These are phyloP conservation scores for Siniperca scherzeri DNA, from an alignment of 2,797 vertebrate species.

Conservation along the genomic window DNA sequence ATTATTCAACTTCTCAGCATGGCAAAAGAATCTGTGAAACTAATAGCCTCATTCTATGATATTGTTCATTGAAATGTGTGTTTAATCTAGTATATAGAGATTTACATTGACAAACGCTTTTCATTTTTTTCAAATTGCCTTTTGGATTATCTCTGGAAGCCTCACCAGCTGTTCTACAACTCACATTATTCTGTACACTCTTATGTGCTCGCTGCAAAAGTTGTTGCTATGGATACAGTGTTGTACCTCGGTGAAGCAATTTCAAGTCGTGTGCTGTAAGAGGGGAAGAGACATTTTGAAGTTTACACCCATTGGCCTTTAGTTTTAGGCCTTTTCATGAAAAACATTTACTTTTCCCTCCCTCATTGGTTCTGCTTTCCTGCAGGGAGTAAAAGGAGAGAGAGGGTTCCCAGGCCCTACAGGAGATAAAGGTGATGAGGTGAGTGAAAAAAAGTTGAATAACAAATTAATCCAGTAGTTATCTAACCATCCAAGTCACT, in stretches of 20 bases:
- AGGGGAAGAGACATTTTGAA: conserved; percentile 62
- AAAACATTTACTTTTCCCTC: conserved; percentile 52
- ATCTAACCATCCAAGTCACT: conserved; percentile 45
- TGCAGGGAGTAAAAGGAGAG: conserved; percentile 96
- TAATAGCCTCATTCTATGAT: conserved; percentile 8
- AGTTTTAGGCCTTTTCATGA: conserved; percentile 54
- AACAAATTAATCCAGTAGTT: conserved; percentile 59
- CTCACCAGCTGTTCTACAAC: conserved; percentile 58
- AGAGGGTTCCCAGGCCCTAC: conserved; percentile 92
- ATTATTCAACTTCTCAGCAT: conserved; percentile 20
- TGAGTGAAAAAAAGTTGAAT: conserved; percentile 77
- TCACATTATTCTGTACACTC: conserved; percentile 50
- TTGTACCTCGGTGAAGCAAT: conserved; percentile 55
- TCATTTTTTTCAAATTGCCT: conserved; percentile 27
- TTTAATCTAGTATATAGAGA: conserved; percentile 39
- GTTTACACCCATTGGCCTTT: conserved; percentile 61
- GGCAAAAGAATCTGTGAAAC: conserved; percentile 11
- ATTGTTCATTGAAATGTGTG: conserved; percentile 41
- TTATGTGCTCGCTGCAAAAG: conserved; percentile 52
- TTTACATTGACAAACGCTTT: conserved; percentile 32
- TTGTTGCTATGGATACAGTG: conserved; percentile 79
- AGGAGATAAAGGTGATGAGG: conserved; percentile 97
- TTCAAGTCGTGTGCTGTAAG: conserved; percentile 53
- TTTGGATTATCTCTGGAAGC: conserved; percentile 52
- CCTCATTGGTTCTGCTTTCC: conserved; percentile 55